Evolutionary conservation across 64 coral and sea anemone species (phyloP), one percentile per base, ranked within the genome.

Genomic region (Actinia equina): DNA sequence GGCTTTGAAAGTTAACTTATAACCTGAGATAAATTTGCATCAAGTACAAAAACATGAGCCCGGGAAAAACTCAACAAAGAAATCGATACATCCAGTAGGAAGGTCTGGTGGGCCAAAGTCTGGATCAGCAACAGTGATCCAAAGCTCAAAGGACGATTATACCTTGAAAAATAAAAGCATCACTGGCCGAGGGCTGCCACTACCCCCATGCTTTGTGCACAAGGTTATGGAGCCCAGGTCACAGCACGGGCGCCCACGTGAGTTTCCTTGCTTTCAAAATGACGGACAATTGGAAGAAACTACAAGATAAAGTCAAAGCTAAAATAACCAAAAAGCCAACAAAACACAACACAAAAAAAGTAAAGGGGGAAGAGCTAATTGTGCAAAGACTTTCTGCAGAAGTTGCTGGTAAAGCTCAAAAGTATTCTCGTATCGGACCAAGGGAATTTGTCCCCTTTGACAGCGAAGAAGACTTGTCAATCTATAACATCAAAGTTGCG

Each of bases 381-480:
- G 77, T 95, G 26, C 94, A 95, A 87, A 43, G 89, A 83, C 76
- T 94, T 60, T 77, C 77, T 13, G 80, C 67, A 42, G 82, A 93
- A 59, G 91, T 93, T 20, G 26, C 86, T 69, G 92, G 78, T 5
- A 74, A 74, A 91, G 87, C 87, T n/a, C 87, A 91, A 43, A 95
- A 95, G 43, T 95, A 92, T 83, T 85, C 85, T 54, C 42, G 87
- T 4, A 86, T 92, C 49, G 87, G 87, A 58, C 83, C 84, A 42
- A 79, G 89, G 43, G 87, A 97, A 69, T 97, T 97, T 71, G 85
- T 97, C 2, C 85, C 88, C 26, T 91, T 89, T 82, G 77, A 89
- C 46, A 77, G 59, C 53, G 77, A 89, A 17, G 82, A 95, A 82
- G 83, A 93, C 44, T 52, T 95, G 20, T 77, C 86, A 27, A 82